phyloP scores from a whole-genome alignment of 1,140 invertebrate genomes.

The Bombus confusus region DNA sequence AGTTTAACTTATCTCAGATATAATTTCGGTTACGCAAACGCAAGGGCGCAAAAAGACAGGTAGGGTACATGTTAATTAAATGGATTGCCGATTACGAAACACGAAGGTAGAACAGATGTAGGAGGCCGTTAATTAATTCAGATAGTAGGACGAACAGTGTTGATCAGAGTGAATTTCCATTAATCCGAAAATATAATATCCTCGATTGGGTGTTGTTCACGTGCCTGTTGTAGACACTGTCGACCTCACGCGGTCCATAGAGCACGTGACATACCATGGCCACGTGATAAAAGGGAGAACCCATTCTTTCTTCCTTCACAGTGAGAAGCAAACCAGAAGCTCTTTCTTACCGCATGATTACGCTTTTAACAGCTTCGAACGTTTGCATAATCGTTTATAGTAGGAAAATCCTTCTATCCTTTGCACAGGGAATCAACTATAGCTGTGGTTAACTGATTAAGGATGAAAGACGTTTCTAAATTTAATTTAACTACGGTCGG shows the following conservation, averaged over 20 bases:
- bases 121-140: constrained; percentile 37
- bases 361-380: not conserved
- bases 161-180: constrained; percentile 31
- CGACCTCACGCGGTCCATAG: constrained; percentile 20
- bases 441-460: not conserved
- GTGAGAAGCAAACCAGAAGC: not conserved
- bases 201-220: constrained; percentile 4
- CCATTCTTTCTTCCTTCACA: not conserved
- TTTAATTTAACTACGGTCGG: not conserved
- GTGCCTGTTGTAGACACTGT: constrained; percentile 2
- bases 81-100: constrained; percentile 36
- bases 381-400: not conserved
- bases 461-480: not conserved
- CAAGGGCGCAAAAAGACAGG: not conserved
- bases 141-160: constrained; percentile 34
- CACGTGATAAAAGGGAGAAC: constrained; percentile 15
- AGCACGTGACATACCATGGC: constrained; percentile 2
- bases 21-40: constrained; percentile 27
- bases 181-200: constrained; percentile 43
- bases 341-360: not conserved
- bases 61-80: constrained; percentile 32
- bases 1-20: not conserved
- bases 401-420: not conserved
- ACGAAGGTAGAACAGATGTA: not conserved
- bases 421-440: not conserved